Evolutionary conservation across 2,888 invertebrate genomes (phyloP), one percentile per base, ranked within the genome.

Genomic region (Rhagonycha fulva): DNA sequence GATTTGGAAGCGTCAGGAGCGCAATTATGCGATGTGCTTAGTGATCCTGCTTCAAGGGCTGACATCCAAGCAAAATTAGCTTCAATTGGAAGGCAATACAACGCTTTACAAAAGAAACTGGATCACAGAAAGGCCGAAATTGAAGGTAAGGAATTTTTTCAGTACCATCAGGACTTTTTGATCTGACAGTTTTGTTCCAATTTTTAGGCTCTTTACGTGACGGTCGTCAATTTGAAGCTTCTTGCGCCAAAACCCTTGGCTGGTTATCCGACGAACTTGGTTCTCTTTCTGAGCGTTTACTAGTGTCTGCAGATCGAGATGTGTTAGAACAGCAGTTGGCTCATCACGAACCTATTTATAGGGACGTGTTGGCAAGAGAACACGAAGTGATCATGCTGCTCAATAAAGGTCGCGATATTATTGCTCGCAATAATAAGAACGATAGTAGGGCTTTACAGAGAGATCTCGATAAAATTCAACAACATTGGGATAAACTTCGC

Each of bases 381-480:
- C 97, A 97, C 84, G 98, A 98, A 88, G 94, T 98, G 0, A 96
- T 98, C 81, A 97, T 98, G 94, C 89, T 98, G 14, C 87, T 98
- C 30, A 97, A 98, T 85, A 97, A 97, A 88, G 98, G 98, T 82
- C 91, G 93, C 79, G 94, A 94, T 82, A 89, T 94, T 79, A 84
- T 92, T 9, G 88, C 86, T 76, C 82, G 87, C 80, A 85, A 85
- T 82, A 83, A 85, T 81, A 84, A 87, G 84, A 85, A 84, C 32
- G 92, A 92, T 81, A 90, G 90, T 81, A 90, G 93, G 76, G 90
- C 91, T 30, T 89, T 94, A 0, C 93, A 94, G 84, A 90, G 93
- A 69, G 97, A 97, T 84, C 88, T 98, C 72, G 97, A 98, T 84
- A 94, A 94, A 83, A 95, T 98, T 83, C 95, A 96, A 86, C 91